These are phyloP conservation scores for Rhysida immarginata DNA, from an alignment of 1,140 invertebrate genomes.

Conservation along the genomic window DNA sequence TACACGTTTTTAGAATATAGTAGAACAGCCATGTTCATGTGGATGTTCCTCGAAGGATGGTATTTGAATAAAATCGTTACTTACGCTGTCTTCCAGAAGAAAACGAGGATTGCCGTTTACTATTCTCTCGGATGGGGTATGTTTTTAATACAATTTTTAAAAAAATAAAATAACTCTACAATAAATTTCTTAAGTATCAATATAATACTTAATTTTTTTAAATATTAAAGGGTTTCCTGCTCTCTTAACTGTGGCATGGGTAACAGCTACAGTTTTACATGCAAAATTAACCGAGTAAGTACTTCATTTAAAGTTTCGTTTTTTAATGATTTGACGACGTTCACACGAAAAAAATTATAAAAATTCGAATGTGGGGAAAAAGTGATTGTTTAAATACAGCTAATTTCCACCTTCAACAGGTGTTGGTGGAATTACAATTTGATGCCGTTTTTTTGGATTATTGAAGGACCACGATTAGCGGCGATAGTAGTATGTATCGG, in stretches of 20 bases:
- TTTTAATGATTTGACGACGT: too few relatives aligned
- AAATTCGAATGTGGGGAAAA: too few relatives aligned
- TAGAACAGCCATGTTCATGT: constrained; percentile 40
- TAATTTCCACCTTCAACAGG: constrained; percentile 31
- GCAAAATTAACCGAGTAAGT: constrained; percentile 35
- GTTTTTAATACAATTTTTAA: not conserved
- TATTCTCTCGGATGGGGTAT: constrained; percentile 60
- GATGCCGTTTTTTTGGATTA: constrained; percentile 62
- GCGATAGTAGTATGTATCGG: constrained; percentile 58
- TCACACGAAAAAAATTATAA: too few relatives aligned
- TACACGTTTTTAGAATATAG: constrained; percentile 41
- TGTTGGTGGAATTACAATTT: constrained; percentile 78
- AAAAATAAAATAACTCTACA: not conserved
- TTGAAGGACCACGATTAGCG: constrained; percentile 61
- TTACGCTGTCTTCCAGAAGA: constrained; percentile 35
- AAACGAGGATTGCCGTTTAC: constrained; percentile 51
- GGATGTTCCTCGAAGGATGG: constrained; percentile 44
- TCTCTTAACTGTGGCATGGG: constrained; percentile 54
- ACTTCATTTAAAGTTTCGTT: too few relatives aligned
- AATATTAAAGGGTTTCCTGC: constrained; percentile 44
- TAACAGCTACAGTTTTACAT: constrained; percentile 41
- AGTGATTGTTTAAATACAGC: too few relatives aligned
- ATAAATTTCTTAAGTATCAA: not conserved
- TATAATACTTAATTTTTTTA: not conserved
- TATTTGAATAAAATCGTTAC: constrained; percentile 39